Evolutionary conservation across 2,888 invertebrate genomes (phyloP).

Genomic region (Ornithoptera priamus): DNA sequence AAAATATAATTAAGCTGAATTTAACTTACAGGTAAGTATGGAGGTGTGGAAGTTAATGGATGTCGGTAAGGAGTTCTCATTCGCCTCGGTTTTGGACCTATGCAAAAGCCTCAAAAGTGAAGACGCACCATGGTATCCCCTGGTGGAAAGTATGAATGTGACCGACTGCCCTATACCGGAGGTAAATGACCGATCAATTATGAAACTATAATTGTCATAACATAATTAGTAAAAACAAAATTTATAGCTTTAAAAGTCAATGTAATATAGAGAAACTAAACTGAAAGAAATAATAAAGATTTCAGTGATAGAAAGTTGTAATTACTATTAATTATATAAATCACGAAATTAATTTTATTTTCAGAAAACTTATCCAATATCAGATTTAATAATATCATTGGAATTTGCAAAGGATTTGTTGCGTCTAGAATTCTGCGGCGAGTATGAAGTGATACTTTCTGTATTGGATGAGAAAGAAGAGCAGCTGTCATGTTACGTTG

Average conservation of each 20-base stretch:
- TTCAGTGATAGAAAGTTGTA: too few relatives aligned
- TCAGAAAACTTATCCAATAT: slow-evolving; percentile 26
- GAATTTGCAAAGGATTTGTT: slow-evolving; percentile 45
- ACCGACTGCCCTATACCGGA: slow-evolving; percentile 51
- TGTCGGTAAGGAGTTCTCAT: slow-evolving; percentile 49
- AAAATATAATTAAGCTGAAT: too few relatives aligned
- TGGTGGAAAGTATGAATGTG: slow-evolving; percentile 48
- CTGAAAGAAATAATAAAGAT: too few relatives aligned
- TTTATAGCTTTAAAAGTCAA: too few relatives aligned
- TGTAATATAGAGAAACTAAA: too few relatives aligned
- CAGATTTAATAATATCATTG: slow-evolving; percentile 43
- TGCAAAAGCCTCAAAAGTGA: slow-evolving; percentile 49
- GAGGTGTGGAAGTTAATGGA: slow-evolving; percentile 51
- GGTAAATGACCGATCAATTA: slow-evolving; percentile 38
- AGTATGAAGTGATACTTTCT: slow-evolving; percentile 39
- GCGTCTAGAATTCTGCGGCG: slow-evolving; percentile 50
- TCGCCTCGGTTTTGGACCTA: slow-evolving; percentile 43
- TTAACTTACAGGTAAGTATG: slow-evolving; percentile 48
- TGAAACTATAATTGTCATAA: too few relatives aligned
- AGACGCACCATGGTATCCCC: slow-evolving; percentile 54
- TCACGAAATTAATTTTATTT: neutral
- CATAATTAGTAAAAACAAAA: too few relatives aligned
- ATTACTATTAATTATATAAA: too few relatives aligned
- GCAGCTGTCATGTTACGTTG: slow-evolving; percentile 42
- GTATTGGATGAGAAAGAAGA: slow-evolving; percentile 32